Conservation (phyloP, 2,888 invertebrate species). For the Acanthococcus lagerstroemiae region DNA sequence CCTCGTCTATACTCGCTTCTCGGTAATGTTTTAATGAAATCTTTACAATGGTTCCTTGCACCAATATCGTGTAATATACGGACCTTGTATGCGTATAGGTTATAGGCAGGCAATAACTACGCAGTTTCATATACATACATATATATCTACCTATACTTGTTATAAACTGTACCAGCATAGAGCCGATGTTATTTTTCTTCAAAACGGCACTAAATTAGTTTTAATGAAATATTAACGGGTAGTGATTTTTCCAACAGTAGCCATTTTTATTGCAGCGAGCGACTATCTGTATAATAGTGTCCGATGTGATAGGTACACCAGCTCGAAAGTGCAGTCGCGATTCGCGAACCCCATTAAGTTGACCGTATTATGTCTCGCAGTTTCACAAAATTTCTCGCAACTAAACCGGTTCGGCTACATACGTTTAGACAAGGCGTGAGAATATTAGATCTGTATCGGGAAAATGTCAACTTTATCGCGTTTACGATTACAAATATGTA, state of each 20-base stretch:
- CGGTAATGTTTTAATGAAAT: slow-evolving; percentile 24
- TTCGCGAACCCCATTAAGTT: too few relatives aligned
- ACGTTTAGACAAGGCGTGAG: too few relatives aligned
- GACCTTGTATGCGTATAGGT: not conserved
- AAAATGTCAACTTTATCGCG: too few relatives aligned
- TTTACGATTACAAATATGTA: too few relatives aligned
- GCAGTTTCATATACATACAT: not conserved
- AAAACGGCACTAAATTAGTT: slow-evolving; percentile 16
- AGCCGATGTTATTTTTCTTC: not conserved
- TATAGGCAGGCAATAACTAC: not conserved
- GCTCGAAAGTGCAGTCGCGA: too few relatives aligned
- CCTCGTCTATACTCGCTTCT: not conserved
- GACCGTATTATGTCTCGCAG: too few relatives aligned
- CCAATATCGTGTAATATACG: not conserved
- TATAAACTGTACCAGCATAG: not conserved
- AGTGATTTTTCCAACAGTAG: not conserved
- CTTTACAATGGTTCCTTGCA: slow-evolving; percentile 7
- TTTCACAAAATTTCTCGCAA: too few relatives aligned
- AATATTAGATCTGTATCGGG: too few relatives aligned
- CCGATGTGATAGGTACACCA: too few relatives aligned
- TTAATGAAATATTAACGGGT: slow-evolving; percentile 13
- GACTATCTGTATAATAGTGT: too few relatives aligned
- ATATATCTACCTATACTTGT: not conserved
- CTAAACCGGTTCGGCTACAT: too few relatives aligned
- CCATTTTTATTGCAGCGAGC: not conserved